phyloP scores from a whole-genome alignment of 2,113 vertebrate genomes.

The Brachypodius melanocephalos region DNA sequence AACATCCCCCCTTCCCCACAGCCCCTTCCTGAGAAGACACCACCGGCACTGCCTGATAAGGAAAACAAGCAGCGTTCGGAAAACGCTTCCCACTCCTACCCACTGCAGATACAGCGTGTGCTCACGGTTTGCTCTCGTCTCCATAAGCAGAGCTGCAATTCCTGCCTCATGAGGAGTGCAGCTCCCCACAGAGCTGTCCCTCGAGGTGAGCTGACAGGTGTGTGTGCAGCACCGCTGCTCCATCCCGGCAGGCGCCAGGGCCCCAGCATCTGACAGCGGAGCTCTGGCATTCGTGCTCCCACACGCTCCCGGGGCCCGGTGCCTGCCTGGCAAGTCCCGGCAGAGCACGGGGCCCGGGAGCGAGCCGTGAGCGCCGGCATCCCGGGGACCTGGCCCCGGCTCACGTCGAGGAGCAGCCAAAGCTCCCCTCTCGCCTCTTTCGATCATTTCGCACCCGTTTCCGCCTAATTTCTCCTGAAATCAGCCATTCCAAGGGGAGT shows the following conservation, averaged over 20 bases:
- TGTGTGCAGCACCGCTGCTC: not conserved
- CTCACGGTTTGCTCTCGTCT: not conserved
- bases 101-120: not conserved
- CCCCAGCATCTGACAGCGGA: not conserved
- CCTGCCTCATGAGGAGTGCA: fast-evolving
- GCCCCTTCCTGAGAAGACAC: not conserved
- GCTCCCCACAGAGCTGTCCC: not conserved
- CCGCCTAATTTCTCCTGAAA: not conserved
- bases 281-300: not conserved
- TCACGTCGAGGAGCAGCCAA: not conserved
- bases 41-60: not conserved
- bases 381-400: not conserved
- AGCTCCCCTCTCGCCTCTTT: not conserved
- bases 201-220: fast-evolving
- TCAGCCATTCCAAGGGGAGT: not conserved
- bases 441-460: not conserved
- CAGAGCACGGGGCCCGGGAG: not conserved
- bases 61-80: not conserved
- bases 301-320: not conserved
- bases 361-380: not conserved
- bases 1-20: not conserved
- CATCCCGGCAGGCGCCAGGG: fast-evolving
- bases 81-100: not conserved
- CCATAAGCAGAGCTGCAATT: not conserved
- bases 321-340: not conserved